Conservation (phyloP, 2,113 vertebrate genomes). For the Cryptomyrus ogoouensis region DNA sequence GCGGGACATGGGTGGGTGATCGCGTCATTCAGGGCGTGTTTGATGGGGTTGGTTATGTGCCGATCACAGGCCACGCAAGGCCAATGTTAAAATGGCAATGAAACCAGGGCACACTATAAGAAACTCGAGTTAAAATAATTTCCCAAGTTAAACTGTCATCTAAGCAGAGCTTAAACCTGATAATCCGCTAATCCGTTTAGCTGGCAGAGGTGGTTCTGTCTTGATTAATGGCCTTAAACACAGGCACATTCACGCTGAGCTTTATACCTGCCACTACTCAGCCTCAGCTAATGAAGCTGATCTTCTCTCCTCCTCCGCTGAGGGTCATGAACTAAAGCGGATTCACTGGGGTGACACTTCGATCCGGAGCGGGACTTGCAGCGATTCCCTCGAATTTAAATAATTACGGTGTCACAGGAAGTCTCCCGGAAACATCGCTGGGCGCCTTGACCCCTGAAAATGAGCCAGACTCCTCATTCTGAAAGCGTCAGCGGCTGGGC, state of each 20-base stretch:
- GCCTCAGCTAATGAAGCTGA: neutral
- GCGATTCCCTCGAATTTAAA: neutral
- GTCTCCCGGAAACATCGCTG: neutral
- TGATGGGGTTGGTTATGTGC: conserved; percentile 24
- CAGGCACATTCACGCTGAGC: neutral
- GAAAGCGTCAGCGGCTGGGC: neutral
- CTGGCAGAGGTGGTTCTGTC: conserved; percentile 38
- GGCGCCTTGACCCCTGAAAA: neutral
- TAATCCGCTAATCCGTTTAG: conserved; percentile 45
- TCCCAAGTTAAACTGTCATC: conserved; percentile 41
- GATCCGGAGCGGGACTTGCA: neutral
- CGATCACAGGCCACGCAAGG: conserved; percentile 22
- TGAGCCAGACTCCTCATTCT: neutral
- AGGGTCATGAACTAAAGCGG: neutral
- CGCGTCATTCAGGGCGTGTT: neutral
- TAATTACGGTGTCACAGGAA: neutral
- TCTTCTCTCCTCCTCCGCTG: neutral
- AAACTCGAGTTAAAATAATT: conserved; percentile 36
- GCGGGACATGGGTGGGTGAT: neutral
- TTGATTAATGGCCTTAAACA: conserved; percentile 1
- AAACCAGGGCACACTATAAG: conserved; percentile 43
- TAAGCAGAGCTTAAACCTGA: conserved; percentile 43
- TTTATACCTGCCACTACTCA: neutral
- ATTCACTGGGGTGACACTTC: neutral
- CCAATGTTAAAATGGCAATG: conserved; percentile 28